Evolutionary conservation across 2,888 invertebrate species (phyloP).

Genomic region (Yponomeuta evonymella): DNA sequence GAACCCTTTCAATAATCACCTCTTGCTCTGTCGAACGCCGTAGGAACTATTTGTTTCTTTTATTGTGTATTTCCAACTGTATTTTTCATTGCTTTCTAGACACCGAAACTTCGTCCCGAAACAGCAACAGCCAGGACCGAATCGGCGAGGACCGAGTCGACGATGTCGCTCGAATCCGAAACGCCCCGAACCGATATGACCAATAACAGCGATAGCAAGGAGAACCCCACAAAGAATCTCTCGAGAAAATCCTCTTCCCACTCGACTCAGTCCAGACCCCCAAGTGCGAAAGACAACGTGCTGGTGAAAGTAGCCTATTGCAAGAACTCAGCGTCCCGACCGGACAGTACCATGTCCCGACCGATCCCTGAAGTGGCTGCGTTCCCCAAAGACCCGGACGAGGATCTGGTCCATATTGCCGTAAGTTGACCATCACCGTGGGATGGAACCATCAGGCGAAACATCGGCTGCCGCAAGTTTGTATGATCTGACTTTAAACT

Average conservation of each 20-base stretch:
- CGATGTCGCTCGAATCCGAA: conserved; percentile 20
- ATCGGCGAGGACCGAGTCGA: conserved; percentile 10
- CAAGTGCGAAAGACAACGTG: conserved; percentile 23
- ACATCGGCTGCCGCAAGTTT: too few relatives aligned
- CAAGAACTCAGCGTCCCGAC: conserved; percentile 31
- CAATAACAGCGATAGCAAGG: background rate
- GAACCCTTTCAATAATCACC: too few relatives aligned
- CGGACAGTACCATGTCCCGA: conserved; percentile 46
- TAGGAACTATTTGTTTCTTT: background rate
- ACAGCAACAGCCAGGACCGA: conserved; percentile 40
- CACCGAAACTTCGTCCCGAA: conserved; percentile 30
- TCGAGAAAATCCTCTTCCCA: conserved; percentile 19
- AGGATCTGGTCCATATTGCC: conserved; percentile 54
- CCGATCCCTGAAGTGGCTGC: conserved; percentile 48
- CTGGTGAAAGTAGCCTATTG: conserved; percentile 41
- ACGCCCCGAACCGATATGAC: conserved; percentile 28
- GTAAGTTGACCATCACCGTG: conserved; percentile 36
- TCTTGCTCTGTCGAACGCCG: too few relatives aligned
- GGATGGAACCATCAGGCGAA: too few relatives aligned
- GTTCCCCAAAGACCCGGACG: conserved; percentile 58
- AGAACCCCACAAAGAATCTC: conserved; percentile 25
- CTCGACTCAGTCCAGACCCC: background rate
- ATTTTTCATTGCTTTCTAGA: conserved; percentile 31
- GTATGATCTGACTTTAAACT: too few relatives aligned
- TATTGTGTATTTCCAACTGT: background rate